phyloP scores from a whole-genome alignment of 1,140 invertebrate species.

The Drosophila busckii region DNA sequence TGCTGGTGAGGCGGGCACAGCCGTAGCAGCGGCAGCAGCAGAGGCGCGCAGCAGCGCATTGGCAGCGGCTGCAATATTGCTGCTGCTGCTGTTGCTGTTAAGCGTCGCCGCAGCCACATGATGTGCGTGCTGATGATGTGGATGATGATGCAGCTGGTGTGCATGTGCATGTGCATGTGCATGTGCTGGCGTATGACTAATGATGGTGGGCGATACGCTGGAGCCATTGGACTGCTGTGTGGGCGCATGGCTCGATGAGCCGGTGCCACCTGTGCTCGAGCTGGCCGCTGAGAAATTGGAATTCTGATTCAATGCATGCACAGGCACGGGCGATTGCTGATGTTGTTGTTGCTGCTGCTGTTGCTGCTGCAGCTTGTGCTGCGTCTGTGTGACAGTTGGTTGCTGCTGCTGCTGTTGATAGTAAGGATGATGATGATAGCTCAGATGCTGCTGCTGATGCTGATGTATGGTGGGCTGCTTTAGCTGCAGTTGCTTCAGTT shows the following conservation, averaged over 20 bases:
- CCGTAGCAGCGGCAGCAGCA: constrained; percentile 22
- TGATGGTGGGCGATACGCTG: constrained; percentile 66
- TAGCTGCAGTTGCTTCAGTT: constrained; percentile 67
- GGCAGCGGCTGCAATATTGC: constrained; percentile 58
- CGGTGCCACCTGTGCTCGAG: constrained; percentile 69
- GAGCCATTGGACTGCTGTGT: constrained; percentile 73
- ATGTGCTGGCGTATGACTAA: too few species aligned
- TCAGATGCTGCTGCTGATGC: constrained; percentile 67
- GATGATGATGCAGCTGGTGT: neutral
- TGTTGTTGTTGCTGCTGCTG: constrained; percentile 21
- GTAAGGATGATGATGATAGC: constrained; percentile 69
- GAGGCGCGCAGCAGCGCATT: constrained; percentile 56
- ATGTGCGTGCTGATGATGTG: constrained; percentile 1
- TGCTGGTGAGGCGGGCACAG: constrained; percentile 31
- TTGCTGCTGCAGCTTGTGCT: constrained; percentile 34
- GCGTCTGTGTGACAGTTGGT: constrained; percentile 28
- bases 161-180: too few species aligned
- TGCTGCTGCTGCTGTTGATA: constrained; percentile 65
- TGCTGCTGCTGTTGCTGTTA: constrained; percentile 37
- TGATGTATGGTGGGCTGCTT: constrained; percentile 75
- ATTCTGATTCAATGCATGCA: constrained; percentile 72
- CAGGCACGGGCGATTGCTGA: constrained; percentile 49
- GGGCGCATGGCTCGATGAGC: constrained; percentile 74
- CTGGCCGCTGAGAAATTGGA: constrained; percentile 76
- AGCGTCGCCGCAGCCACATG: constrained; percentile 16